Evolutionary conservation across 2,888 invertebrate genomes (phyloP).

Genomic region (Pegoplata infirma): DNA sequence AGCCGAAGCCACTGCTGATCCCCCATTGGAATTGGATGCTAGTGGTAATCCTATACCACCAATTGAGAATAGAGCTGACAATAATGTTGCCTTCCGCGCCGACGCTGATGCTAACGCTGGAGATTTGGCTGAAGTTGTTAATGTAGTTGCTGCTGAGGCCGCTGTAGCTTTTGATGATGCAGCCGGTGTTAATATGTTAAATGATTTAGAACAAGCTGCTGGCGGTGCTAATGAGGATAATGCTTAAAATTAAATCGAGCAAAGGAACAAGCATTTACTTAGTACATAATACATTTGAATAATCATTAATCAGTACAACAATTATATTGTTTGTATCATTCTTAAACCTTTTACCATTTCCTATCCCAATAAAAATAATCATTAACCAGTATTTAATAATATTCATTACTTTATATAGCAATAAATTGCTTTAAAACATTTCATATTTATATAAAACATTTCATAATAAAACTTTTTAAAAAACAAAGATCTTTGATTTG

Average conservation of each 20-base stretch:
- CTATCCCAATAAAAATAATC: background rate
- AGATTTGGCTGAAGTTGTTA: constrained; percentile 59
- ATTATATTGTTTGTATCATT: constrained; percentile 11
- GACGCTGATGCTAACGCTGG: constrained; percentile 64
- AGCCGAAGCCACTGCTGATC: constrained; percentile 96
- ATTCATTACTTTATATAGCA: constrained; percentile 32
- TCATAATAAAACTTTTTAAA: background rate
- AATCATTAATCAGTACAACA: background rate
- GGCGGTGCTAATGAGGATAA: constrained; percentile 69
- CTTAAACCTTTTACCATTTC: background rate
- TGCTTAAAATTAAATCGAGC: constrained; percentile 52
- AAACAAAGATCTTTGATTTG: too few species aligned
- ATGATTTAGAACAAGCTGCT: constrained; percentile 70
- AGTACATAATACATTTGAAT: background rate
- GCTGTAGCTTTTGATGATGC: constrained; percentile 73
- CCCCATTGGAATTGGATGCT: constrained; percentile 80
- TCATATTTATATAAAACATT: constrained; percentile 32
- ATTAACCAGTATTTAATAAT: constrained; percentile 50
- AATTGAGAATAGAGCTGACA: constrained; percentile 68
- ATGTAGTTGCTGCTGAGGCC: constrained; percentile 63
- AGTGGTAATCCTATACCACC: constrained; percentile 77
- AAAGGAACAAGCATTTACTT: constrained; percentile 2
- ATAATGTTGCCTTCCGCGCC: constrained; percentile 54
- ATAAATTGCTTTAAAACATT: constrained; percentile 40
- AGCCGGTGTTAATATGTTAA: constrained; percentile 71